Base-by-base conservation (phyloP, 2,888 invertebrate species). In the Agonopterix heracliana region DNA sequence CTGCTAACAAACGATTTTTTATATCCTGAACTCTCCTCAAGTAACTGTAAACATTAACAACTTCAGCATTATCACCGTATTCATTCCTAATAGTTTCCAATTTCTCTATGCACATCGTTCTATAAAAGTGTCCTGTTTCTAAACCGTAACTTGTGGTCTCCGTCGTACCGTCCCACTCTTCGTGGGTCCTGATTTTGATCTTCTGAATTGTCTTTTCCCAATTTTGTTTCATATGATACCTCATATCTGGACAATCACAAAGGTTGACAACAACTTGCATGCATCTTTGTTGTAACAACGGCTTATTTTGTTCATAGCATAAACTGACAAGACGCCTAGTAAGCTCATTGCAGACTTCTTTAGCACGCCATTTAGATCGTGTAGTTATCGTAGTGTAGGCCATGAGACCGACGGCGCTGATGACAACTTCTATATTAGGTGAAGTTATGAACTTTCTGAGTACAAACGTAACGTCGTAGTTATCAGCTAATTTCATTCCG, bases 221-320 rank as follows among this genome's bases (percentile, higher is more conserved):
- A 40, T 75, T 53, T 0, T 26, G 45, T 49, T 75, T 79, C 58
- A 87, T 55, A 46, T 81, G 71, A 34, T 75, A 44, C 38, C 83
- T 66, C 1, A 85, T 70, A 48, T 88, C 87, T 0, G 86, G 81
- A 53, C 75, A 77, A 45, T 87, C 87, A 64, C 85, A 81, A 0
- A 88, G 59, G 55, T 88, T 87, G 4, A 85, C 78, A 35, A 88
- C 52, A 0, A 81, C 75, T 51, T 85, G 83, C 68, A 88, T 71
- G 2, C 70, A 60, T 11, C 71, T 53, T 3, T 81, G 34, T 48
- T 87, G 87, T 1, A 88, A 49, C 7, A 73, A n/a, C 0, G 86
- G 84, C 2, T 61, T 66, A 50, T 72, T 78, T 0, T 71, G 70
- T 1, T 56, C 50, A 2, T 63, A 53, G 42, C 74, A 74, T 2